Base-by-base conservation (phyloP, 2,113 vertebrate species). In the Orthonyx spaldingii region DNA sequence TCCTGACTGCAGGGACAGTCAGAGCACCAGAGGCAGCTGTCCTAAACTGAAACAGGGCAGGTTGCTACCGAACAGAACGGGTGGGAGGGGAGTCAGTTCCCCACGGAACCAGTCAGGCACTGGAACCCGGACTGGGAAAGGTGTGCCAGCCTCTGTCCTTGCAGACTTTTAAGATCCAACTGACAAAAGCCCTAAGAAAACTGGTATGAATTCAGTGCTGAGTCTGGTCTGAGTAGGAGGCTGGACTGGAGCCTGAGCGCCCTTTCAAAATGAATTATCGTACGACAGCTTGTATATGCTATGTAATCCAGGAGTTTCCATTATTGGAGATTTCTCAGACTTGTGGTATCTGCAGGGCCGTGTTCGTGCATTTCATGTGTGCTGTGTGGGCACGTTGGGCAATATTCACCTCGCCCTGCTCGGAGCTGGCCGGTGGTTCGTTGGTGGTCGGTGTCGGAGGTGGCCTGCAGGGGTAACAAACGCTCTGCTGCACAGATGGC, bases 371-470 rank as follows among this genome's bases (percentile, higher is more conserved):
- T 33, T 47, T 13, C 49, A 2, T 20, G 53, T 35, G 44, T 15
- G 37, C 13, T 15, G 11, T 12, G 23, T 1, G 18, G 24, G 18
- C 42, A 7, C 2, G 2, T 6, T 28, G 1, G 7, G 68, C 9
- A 26, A 4, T 16, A 13, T 6, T 79, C 47, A 52, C n/a, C 60
- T 39, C 27, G 52, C 23, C 33, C 44, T 39, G 16, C 33, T n/a
- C 33, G 77, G 52, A 65, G 9, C 44, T 9, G 77, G 44, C 19
- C 39, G 10, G 10, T 33, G 37, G 28, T 52, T 57, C 65, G 52
- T 22, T 41, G 66, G 65, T 44, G 56, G 60, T 35, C 75, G 16
- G 20, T 17, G 26, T 18, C 75, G 2, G 28, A n/a, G 79, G 66
- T 21, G 49, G 75, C 47, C 70, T 18, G 2, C 32, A 2, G 50